Evolutionary conservation across 1,140 invertebrate species (phyloP), one percentile per base, ranked within the genome.

Genomic region (Drosophila nigromelanica): DNA sequence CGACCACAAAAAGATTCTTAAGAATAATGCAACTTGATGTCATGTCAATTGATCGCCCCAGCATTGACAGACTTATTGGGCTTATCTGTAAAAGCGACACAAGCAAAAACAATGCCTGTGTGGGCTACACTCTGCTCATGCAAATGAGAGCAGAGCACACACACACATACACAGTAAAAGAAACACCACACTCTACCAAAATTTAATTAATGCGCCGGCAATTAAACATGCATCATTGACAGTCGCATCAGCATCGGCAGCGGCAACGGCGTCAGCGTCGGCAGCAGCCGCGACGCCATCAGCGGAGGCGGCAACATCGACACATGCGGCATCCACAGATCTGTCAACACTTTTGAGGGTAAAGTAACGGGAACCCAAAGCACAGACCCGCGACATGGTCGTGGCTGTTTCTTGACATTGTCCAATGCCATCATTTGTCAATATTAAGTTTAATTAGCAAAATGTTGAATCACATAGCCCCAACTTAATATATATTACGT

Each of bases 211-310:
- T 87, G 83, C 82, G 82, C 64, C 69, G 82, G 82, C 82, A 87
- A 87, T 87, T 87, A 87, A 87, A 89, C 82, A 87, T 87, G 83
- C 82, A 87, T 87, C 82, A 87, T 87, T 87, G 89, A 87, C 83
- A 80, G 81, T 71, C 73, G 52, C 82, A 56, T 70, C 70, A 47
- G 59, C 80, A 62, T 48, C 60, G 68, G 52, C 82, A 56, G 67
- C 70, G 42, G 59, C 80, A 62, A 43, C 60, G 68, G 66, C 78
- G 18, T 18, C 18, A 55, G 70, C 56, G 47, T 68, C 63, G 63
- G 51, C 60, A 68, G 62, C 78, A 50, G 63, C 56, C 40, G 74
- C 63, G 64, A 43, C 63, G 64, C 48, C 73, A 61, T 72, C 68
- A 77, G 78, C 67, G 75, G 71, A 76, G 81, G 81, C 81, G 78